Evolutionary conservation across 2,888 invertebrate species (phyloP), one percentile per base, ranked within the genome.

Genomic region (Meta bourneti): DNA sequence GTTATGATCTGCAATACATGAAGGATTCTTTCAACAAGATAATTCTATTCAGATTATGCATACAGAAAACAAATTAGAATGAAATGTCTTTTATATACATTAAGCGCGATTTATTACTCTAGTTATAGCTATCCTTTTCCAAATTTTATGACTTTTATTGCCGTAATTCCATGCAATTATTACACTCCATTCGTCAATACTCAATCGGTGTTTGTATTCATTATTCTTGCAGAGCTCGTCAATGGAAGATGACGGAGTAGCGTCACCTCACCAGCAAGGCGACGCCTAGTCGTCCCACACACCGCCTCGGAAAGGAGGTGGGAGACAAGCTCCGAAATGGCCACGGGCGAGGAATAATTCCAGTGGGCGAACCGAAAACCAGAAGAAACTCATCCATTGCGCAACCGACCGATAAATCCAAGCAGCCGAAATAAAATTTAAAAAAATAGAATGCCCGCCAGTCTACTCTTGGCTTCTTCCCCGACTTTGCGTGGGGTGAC

Each of bases 251-350:
- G 79, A 91, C 75, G 20, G 52, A 75, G n/a, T 61, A 82, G 75
- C 49, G 69, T 75, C 51, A 61, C 69, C 52, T 82, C 81, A 51
- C 9, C 49, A 87, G 51, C 71, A 34, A 91, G 90, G 77, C 90
- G 70, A 91, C 90, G 90, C 90, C 90, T 81, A 20, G 61, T 82
- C 79, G 79, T 86, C 90, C 90, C 86, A 86, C 90, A 81, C 84
- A 71, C 61, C 69, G 61, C 48, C 52, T 34, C 20, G 13, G 54
- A 74, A 52, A 71, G 89, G 72, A 71, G 81, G 84, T 54, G 81
- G 83, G 90, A 71, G 84, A 34, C 4, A 1, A 84, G 61, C 70
- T 48, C 81, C 19, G 86, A 54, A 86, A 91, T 86, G 90, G 85
- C 90, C 81, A 91, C 81, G 77, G 86, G 54, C 19, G 52, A 52